phyloP scores from a whole-genome alignment of 2,113 vertebrate species.

The Antennarius striatus region DNA sequence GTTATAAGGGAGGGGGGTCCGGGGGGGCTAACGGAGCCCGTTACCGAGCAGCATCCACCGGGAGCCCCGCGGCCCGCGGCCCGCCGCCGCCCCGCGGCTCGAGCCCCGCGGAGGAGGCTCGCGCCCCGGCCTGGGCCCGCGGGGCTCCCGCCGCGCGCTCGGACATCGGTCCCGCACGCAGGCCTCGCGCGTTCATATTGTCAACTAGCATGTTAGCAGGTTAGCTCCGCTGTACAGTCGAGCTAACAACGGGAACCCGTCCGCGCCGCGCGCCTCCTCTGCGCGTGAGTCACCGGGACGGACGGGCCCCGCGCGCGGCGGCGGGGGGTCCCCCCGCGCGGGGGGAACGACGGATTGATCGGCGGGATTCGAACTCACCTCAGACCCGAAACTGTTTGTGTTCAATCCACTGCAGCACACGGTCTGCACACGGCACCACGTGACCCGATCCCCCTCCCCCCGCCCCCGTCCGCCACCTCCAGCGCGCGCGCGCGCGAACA shows the following conservation, averaged over 20 bases:
- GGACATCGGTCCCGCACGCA: not conserved
- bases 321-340: not conserved
- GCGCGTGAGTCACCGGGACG: not conserved
- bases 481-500: no score
- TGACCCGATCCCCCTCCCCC: no score
- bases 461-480: no score
- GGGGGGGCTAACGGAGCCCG: no score
- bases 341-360: slow-evolving; percentile 1
- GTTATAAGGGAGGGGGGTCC: no score
- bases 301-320: not conserved
- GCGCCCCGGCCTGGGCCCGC: no score
- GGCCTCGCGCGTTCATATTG: slow-evolving; percentile 29
- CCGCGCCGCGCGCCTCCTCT: not conserved
- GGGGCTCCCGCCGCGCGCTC: not conserved
- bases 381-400: slow-evolving; percentile 74
- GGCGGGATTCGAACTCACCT: slow-evolving; percentile 57
- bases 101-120: not conserved
- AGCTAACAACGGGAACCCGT: slow-evolving; percentile 8
- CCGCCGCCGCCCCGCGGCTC: not conserved
- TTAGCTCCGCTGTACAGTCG: slow-evolving; percentile 9
- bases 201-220: slow-evolving; percentile 19
- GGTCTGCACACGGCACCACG: slow-evolving; percentile 34
- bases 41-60: no score
- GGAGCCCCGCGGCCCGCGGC: not conserved
- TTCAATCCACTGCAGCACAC: slow-evolving; percentile 61